Conservation (phyloP, 2,888 invertebrate species). For the Augiades crinisus region DNA sequence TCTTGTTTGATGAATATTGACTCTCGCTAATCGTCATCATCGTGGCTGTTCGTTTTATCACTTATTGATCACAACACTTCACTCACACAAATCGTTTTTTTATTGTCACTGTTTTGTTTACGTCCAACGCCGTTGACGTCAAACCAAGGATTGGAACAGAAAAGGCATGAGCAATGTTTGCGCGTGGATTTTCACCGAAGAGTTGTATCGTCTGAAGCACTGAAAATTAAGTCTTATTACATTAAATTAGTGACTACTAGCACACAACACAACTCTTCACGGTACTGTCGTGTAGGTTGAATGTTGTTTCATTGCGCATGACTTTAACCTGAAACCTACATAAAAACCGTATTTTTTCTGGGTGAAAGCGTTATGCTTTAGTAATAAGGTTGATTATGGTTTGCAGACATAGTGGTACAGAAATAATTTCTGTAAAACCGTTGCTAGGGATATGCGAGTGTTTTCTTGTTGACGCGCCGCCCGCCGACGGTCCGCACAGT, state of each 20-base stretch:
- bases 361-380: background rate
- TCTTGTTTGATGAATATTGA: constrained; percentile 75
- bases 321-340: constrained; percentile 21
- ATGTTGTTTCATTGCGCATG: constrained; percentile 19
- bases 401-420: constrained; percentile 16
- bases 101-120: constrained; percentile 31
- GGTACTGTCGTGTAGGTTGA: constrained; percentile 13
- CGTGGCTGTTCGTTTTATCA: constrained; percentile 39
- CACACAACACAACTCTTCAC: constrained; percentile 2
- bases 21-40: constrained; percentile 81
- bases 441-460: constrained; percentile 32
- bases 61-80: constrained; percentile 30
- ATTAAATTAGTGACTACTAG: constrained; percentile 2
- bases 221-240: constrained; percentile 14
- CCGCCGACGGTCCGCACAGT: background rate
- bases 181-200: constrained; percentile 19
- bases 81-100: background rate
- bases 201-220: constrained; percentile 6
- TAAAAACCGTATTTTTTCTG: constrained; percentile 11
- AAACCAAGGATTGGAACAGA: constrained; percentile 34
- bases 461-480: constrained; percentile 31
- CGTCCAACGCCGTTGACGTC: constrained; percentile 32
- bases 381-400: constrained; percentile 12
- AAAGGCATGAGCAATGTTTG: constrained; percentile 38
- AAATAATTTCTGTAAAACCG: constrained; percentile 34